phyloP scores from a whole-genome alignment of 2,888 invertebrate species.

The Netelia melanura region DNA sequence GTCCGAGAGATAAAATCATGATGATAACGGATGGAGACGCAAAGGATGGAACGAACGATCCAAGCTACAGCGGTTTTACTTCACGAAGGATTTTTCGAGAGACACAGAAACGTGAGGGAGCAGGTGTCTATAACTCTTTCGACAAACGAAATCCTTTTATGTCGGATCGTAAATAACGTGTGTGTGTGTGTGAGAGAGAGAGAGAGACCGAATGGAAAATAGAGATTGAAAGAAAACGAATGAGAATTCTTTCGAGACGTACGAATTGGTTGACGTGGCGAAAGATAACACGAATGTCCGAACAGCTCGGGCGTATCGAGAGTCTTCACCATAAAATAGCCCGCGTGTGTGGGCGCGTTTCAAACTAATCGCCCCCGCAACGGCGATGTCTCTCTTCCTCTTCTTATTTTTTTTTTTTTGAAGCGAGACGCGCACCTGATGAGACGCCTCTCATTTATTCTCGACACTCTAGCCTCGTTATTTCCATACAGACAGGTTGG shows the following conservation, averaged over 20 bases:
- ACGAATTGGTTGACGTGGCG: constrained; percentile 22
- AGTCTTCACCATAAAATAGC: neutral
- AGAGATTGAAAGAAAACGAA: constrained; percentile 5
- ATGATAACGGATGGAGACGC: neutral
- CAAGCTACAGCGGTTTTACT: neutral
- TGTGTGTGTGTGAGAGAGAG: neutral
- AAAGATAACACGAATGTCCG: constrained; percentile 22
- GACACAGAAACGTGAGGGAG: neutral
- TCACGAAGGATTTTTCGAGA: constrained; percentile 17
- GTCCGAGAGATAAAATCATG: neutral
- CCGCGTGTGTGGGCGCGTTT: constrained; percentile 29
- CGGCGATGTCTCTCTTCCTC: constrained; percentile 2
- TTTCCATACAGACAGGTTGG: no score
- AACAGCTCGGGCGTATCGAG: neutral
- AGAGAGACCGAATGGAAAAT: neutral
- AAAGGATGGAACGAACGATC: constrained; percentile 8
- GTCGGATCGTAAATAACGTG: constrained; percentile 49
- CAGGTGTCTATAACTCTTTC: constrained; percentile 20
- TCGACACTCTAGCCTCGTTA: neutral
- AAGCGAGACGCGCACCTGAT: constrained; percentile 28
- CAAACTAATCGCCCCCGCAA: constrained; percentile 20
- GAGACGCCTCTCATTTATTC: neutral
- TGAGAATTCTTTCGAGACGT: neutral
- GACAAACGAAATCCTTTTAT: constrained; percentile 22
- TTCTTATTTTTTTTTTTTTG: neutral